Conservation (phyloP, 2,797 vertebrate species). For the Strix occidentalis region DNA sequence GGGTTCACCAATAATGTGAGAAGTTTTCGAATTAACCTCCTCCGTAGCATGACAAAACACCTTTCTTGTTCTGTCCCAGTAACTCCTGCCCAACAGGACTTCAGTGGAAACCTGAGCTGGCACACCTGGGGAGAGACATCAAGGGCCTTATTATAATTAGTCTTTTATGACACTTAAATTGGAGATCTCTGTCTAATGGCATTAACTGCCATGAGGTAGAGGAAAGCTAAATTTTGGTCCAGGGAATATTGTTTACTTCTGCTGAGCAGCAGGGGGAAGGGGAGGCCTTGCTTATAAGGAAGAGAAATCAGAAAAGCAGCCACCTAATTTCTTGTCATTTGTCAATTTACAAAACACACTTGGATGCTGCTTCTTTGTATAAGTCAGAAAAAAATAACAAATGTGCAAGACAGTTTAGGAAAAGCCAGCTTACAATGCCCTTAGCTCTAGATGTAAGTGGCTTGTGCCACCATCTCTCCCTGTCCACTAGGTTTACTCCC, state of each 20-base stretch:
- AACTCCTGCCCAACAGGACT: not conserved
- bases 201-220: not conserved
- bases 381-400: not conserved
- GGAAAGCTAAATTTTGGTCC: not conserved
- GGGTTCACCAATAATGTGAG: not conserved
- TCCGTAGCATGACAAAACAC: not conserved
- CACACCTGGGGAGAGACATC: not conserved
- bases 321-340: not conserved
- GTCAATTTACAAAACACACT: not conserved
- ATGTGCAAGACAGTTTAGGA: not conserved
- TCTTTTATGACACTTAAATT: not conserved
- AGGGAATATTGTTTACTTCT: not conserved
- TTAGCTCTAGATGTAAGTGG: not conserved
- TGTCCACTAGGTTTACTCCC: not conserved
- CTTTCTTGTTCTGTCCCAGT: not conserved
- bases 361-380: not conserved
- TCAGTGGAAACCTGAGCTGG: not conserved
- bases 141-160: not conserved
- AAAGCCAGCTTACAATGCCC: not conserved
- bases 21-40: conserved; percentile 35
- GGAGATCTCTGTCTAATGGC: not conserved
- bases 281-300: not conserved
- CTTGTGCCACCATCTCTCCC: not conserved
- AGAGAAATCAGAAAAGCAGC: not conserved
- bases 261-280: not conserved